phyloP scores from a whole-genome alignment of 1,140 invertebrate genomes.

The Drosophila yakuba region DNA sequence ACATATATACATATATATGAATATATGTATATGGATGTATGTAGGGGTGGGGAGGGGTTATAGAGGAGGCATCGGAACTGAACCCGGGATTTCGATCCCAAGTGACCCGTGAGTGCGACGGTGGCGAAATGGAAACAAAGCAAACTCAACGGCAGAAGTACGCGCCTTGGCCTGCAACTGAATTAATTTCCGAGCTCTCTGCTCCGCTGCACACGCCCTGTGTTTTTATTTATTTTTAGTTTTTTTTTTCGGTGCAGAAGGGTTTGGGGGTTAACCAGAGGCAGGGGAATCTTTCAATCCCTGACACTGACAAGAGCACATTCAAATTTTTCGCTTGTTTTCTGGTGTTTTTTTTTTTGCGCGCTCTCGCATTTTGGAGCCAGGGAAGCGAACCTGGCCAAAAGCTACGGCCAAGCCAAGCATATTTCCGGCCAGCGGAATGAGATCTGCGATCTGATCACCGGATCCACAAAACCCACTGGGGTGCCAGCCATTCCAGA shows the following conservation, averaged over 20 bases:
- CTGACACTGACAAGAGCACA: conserved; percentile 66
- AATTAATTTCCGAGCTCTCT: conserved; percentile 69
- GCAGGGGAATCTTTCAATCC: conserved; percentile 48
- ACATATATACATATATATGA: not conserved
- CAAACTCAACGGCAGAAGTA: conserved; percentile 73
- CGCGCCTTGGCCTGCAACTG: conserved; percentile 62
- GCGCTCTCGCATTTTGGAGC: conserved; percentile 60
- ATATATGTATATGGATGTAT: not conserved
- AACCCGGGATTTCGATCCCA: conserved; percentile 68
- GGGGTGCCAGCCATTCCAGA: conserved; percentile 14
- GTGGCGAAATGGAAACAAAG: conserved; percentile 75
- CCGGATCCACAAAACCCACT: conserved; percentile 10
- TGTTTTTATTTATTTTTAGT: not conserved
- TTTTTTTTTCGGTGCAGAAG: too few relatives aligned
- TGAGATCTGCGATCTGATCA: conserved; percentile 24
- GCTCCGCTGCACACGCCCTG: conserved; percentile 64
- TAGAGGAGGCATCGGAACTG: conserved; percentile 67
- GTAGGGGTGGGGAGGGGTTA: conserved; percentile 61
- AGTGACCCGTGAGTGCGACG: conserved; percentile 60
- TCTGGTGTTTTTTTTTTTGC: not conserved
- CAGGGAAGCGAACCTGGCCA: conserved; percentile 60
- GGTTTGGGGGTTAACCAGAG: not conserved
- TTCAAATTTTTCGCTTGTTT: conserved; percentile 62
- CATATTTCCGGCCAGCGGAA: conserved; percentile 69
- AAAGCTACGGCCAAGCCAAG: conserved; percentile 67